Base-by-base conservation (phyloP, 2,888 invertebrate genomes). In the Chrysolina americana region DNA sequence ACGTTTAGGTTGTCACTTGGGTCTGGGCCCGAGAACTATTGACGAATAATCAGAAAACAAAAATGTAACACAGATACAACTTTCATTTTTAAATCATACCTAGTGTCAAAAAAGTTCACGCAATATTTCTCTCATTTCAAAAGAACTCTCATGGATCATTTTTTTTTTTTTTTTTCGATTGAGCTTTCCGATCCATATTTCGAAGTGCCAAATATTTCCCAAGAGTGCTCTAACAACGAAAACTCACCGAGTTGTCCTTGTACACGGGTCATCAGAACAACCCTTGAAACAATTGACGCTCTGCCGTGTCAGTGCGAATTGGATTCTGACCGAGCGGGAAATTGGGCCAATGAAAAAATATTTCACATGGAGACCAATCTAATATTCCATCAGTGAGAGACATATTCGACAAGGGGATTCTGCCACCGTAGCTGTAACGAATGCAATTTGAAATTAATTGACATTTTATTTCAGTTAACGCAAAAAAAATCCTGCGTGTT, bases 171-270 rank as follows among this genome's bases (percentile, higher is more conserved):
- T 21, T 53, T 11, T 19, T 53, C 21, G 50, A 19, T 10, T 11
- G 1, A 19, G 21, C 53, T 53, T 53, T 53, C 48, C 53, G 11
- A 19, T 13, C 53, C 19, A 53, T 53, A 53, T 53, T 53, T 21
- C 19, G 5, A 53, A 10, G 2, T 19, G 21, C 23, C 5, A 21
- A 13, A 53, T 19, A 53, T 53, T 53, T 53, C 53, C 13, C 53
- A 53, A 21, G 53, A 21, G 53, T 53, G 11, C 23, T 21, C 53
- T 53, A 53, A 21, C 21, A 53, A 23, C 53, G 53, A 53, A 53
- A 19, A 53, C 53, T 53, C 48, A 48, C 17, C 8, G 17, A 48
- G 48, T 48, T 8, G 53, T 53, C 53, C 23, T 53, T 53, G 53
- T 23, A 21, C 21, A 19, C 21, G 9, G 19, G 53, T 19, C 53